Conservation (phyloP, 2,797 vertebrate species). For the Myotis vivesi region DNA sequence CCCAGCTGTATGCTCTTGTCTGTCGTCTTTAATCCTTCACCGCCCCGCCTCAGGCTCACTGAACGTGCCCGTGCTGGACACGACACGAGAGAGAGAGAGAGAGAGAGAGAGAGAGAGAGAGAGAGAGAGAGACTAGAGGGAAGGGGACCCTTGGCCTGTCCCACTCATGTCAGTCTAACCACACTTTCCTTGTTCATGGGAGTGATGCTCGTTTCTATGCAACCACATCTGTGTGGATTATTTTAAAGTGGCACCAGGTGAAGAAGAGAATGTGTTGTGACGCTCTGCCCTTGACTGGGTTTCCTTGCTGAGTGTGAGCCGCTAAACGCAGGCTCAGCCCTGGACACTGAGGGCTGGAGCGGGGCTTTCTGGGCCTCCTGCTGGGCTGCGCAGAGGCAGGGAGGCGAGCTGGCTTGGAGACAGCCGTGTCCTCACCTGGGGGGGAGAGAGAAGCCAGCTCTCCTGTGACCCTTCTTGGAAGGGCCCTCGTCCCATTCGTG, state of each 20-base stretch:
- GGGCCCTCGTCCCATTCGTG: too few relatives aligned
- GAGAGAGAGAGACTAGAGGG: neutral
- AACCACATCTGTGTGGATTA: neutral
- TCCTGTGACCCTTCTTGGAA: neutral
- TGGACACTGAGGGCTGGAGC: neutral
- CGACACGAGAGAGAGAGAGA: too few relatives aligned
- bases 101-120: too few relatives aligned
- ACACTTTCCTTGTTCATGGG: fast-evolving
- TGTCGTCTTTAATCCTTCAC: too few relatives aligned
- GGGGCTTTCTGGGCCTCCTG: neutral
- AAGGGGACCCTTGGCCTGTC: too few relatives aligned
- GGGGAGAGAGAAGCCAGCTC: neutral
- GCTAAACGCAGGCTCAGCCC: neutral
- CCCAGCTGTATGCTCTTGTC: too few relatives aligned
- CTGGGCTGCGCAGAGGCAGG: neutral
- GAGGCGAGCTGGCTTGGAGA: neutral
- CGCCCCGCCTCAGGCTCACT: too few relatives aligned
- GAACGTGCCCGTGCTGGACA: too few relatives aligned
- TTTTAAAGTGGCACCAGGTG: neutral
- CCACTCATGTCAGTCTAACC: too few relatives aligned
- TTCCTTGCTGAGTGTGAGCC: neutral
- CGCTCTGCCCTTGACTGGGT: neutral
- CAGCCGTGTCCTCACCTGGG: neutral
- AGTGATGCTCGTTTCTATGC: neutral
- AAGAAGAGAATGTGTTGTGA: neutral